phyloP scores from a whole-genome alignment of 2,888 invertebrate species.

The Drosophila histrio region DNA sequence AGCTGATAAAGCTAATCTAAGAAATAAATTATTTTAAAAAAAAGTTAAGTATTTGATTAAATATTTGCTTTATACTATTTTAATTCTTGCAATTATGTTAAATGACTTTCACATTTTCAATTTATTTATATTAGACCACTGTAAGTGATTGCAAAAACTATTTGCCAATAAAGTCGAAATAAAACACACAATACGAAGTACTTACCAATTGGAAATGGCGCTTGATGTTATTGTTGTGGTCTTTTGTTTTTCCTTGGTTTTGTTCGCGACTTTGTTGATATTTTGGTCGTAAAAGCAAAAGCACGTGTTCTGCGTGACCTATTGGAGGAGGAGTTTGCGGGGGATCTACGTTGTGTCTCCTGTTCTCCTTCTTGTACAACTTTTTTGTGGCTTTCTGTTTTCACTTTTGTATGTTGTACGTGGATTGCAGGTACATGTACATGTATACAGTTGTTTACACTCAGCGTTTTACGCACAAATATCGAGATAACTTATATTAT shows the following conservation, averaged over 20 bases:
- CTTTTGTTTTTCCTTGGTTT: constrained; percentile 15
- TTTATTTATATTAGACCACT: constrained; percentile 30
- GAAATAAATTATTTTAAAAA: background rate
- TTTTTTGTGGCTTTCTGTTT: constrained; percentile 23
- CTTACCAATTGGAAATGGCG: constrained; percentile 60
- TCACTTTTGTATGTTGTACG: constrained; percentile 24
- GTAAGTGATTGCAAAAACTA: constrained; percentile 26
- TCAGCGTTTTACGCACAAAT: constrained; percentile 43
- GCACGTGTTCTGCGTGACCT: constrained; percentile 57
- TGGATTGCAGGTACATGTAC: constrained; percentile 2
- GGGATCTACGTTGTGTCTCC: constrained; percentile 12
- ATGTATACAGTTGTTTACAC: constrained; percentile 36
- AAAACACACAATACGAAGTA: constrained; percentile 34
- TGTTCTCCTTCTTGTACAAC: constrained; percentile 13
- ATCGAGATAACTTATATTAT: constrained; percentile 20
- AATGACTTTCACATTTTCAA: constrained; percentile 3
- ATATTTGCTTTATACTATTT: background rate
- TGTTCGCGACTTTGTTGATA: constrained; percentile 37
- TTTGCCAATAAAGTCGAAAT: constrained; percentile 29
- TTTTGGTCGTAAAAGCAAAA: constrained; percentile 45
- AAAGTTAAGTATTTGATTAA: background rate
- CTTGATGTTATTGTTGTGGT: constrained; percentile 32
- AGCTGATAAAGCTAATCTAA: background rate
- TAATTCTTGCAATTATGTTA: background rate
- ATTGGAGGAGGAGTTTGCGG: constrained; percentile 5